Base-by-base conservation (phyloP, 1,140 invertebrate genomes). In the Ooceraea biroi region DNA sequence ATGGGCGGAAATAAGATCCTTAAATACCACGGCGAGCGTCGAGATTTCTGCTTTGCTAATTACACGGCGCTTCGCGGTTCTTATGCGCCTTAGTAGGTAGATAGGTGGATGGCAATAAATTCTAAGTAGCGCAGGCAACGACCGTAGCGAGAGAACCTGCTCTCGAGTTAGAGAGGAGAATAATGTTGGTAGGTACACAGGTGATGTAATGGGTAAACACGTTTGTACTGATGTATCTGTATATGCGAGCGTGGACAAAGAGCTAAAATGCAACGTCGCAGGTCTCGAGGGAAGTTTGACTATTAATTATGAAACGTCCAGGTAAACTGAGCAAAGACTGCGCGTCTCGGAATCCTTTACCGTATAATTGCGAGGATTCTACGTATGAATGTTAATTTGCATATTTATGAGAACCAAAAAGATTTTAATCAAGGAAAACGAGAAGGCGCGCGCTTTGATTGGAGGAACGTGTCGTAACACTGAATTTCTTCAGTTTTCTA, bases 11-110 rank as follows among this genome's bases (percentile, higher is more conserved):
- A 89, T 89, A 87, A 89, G 82, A 83, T 85, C 48, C 30, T 85
- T 87, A 83, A 85, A 78, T 77, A 61, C 48, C 72, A 85, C 76
- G 69, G 2, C 2, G 36, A 80, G 74, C 25, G 72, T 68, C 77
- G 88, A 89, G 82, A 89, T 89, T 87, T 84, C 77, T 74, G 77
- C 73, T 83, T 85, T 89, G 87, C 85, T 89, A 89, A 89, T 89
- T 88, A 89, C 88, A 88, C 60, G 76, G 68, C 85, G 72, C 57
- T 89, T 78, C 85, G 88, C 88, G 85, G 85, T 89, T 89, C 88
- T 88, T 89, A 86, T 83, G 85, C 77, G 77, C 83, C 68, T 78
- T 89, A 89, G 76, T 78, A 61, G 52, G 52, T 83, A 78, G 88
- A 86, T 86, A 86, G 87, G 77, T 85, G 83, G 82, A 82, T 69